Evolutionary conservation across 2,888 invertebrate genomes (phyloP).

Genomic region (Stenurella melanura): DNA sequence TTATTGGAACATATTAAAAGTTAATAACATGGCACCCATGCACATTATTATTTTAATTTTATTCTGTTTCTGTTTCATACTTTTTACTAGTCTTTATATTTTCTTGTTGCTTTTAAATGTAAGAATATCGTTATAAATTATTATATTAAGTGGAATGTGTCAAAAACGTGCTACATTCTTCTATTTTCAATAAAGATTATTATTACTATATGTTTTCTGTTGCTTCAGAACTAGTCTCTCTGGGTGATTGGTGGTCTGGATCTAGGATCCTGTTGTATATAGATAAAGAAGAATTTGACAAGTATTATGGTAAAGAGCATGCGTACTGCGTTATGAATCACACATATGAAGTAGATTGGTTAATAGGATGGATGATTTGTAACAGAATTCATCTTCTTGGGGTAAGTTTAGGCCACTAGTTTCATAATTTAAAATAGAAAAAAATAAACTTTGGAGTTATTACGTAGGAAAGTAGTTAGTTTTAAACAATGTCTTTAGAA

Average conservation of each 20-base stretch:
- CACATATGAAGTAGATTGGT: slow-evolving; percentile 96
- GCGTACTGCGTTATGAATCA: slow-evolving; percentile 95
- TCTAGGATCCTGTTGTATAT: slow-evolving; percentile 84
- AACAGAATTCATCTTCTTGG: slow-evolving; percentile 88
- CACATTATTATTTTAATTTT: no score
- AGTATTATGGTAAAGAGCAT: slow-evolving; percentile 91
- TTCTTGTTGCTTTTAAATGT: no score
- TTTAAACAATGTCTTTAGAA: no score
- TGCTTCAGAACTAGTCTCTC: slow-evolving; percentile 89
- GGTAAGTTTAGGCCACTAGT: slow-evolving; percentile 76
- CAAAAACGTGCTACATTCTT: no score
- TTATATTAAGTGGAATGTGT: no score
- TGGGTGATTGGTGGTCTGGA: slow-evolving; percentile 96
- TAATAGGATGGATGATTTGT: slow-evolving; percentile 93
- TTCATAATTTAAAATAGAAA: not conserved
- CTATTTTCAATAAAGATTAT: no score
- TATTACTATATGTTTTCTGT: not conserved
- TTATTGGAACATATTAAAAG: no score
- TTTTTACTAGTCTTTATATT: no score
- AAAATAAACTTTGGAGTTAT: not conserved
- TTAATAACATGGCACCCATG: no score
- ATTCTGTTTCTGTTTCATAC: no score
- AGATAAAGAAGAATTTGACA: slow-evolving; percentile 85
- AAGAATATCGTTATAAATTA: no score
- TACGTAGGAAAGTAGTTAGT: no score